phyloP scores from a whole-genome alignment of 1,140 invertebrate genomes.

The Stenopsyche tienmushanensis region DNA sequence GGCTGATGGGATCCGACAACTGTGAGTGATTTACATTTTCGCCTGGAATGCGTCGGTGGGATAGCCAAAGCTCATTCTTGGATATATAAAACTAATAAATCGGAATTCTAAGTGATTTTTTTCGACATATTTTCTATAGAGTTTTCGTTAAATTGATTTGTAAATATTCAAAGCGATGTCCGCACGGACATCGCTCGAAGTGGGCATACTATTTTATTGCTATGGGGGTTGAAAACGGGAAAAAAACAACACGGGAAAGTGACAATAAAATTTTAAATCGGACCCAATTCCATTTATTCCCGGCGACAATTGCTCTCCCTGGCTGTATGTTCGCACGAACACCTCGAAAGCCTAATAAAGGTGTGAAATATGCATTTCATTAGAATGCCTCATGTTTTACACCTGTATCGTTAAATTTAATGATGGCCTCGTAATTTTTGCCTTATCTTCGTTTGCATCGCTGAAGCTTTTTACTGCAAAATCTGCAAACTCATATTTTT shows the following conservation, averaged over 20 bases:
- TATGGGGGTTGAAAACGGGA: no score
- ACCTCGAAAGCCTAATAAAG: slow-evolving; percentile 9
- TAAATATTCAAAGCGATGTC: no score
- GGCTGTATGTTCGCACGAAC: not conserved
- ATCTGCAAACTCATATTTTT: no score
- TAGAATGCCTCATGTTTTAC: slow-evolving; percentile 9
- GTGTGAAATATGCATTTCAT: slow-evolving; percentile 23
- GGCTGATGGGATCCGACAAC: slow-evolving; percentile 37
- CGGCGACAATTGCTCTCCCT: not conserved
- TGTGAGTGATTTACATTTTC: slow-evolving; percentile 40
- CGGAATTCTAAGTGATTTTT: no score
- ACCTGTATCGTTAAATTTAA: slow-evolving; percentile 21
- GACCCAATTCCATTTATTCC: not conserved
- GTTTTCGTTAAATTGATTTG: no score
- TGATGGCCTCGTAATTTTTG: slow-evolving; percentile 7
- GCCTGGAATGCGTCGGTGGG: slow-evolving; percentile 13
- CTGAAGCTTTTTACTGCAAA: not conserved
- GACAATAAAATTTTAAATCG: no score
- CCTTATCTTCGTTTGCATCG: slow-evolving; percentile 1
- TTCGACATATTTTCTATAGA: no score
- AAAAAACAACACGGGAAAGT: no score
- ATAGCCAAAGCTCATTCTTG: not conserved
- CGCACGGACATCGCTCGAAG: no score
- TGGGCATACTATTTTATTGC: no score
- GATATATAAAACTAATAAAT: no score